Base-by-base conservation (phyloP, 2,888 invertebrate genomes). In the Acholoe squamosa region DNA sequence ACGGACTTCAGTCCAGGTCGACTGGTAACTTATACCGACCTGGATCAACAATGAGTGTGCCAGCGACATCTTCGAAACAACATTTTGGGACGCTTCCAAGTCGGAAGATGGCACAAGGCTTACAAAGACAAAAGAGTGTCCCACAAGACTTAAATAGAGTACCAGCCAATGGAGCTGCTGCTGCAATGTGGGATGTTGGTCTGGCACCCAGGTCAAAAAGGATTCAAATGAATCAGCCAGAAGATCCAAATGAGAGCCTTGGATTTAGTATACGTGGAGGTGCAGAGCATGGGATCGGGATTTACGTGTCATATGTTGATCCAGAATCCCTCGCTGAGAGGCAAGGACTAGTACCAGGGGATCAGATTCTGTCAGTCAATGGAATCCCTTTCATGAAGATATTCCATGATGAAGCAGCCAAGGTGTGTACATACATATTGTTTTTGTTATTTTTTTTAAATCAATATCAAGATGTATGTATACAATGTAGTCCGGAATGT, bases 191-290 rank as follows among this genome's bases (percentile, higher is more conserved):
- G 91, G 90, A 91, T 22, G 89, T 61, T 0, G 84, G 89, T n/a
- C 34, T 67, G 25, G 61, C 33, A 12, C 54, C 76, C 0, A 12
- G 33, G 19, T n/a, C 89, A 61, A 67, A 54, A 89, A 80, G 51
- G 51, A 76, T 84, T 22, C 61, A 52, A 1, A 89, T 84, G 54
- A 31, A 7, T 0, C 43, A 89, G n/a, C 86, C 43, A 43, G 28
- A 56, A 7, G n/a, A 34, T 34, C 76, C 34, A 43, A 90, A 54
- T 25, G 76, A 91, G 84, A 89, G 90, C 19, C 34, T 92, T 93
- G 99, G 99, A n/a, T 97, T 99, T 94, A 98, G 98, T 98, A 99
- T 99, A 94, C 97, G 99, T 92, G 99, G 99, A 56, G 99, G 99
- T 25, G 97, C 98, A 89, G 99, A 99, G 96, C 98, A 98, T 96